These are phyloP conservation scores for Phrynocephalus versicolor DNA, from an alignment of 2,113 vertebrate genomes.

Conservation along the genomic window DNA sequence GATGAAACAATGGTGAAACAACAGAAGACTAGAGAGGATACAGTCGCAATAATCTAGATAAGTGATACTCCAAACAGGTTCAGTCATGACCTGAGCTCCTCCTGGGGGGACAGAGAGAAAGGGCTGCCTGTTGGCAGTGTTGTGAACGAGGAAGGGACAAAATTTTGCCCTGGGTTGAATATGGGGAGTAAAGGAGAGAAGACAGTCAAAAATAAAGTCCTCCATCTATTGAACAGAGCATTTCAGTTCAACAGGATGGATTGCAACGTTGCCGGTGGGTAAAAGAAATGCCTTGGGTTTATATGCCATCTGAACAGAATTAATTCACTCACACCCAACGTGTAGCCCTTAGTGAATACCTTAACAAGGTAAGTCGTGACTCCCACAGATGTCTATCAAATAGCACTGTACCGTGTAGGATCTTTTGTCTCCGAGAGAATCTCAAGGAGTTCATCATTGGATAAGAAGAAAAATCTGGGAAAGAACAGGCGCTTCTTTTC, in stretches of 20 bases:
- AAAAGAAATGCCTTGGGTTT: not conserved
- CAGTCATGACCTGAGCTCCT: not conserved
- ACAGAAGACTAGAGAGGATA: not conserved
- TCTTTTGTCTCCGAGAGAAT: slow-evolving; percentile 94
- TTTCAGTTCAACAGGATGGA: not conserved
- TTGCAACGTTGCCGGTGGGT: not conserved
- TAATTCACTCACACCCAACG: not conserved
- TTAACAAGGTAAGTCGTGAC: not conserved
- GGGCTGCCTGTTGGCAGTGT: no score
- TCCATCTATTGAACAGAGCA: no score
- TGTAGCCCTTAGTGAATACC: not conserved
- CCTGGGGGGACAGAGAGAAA: not conserved
- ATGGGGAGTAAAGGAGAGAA: not conserved
- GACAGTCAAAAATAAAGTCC: not conserved
- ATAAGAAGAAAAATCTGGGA: slow-evolving; percentile 93
- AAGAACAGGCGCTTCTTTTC: slow-evolving; percentile 91
- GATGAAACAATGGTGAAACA: not conserved
- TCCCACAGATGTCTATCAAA: slow-evolving; percentile 8
- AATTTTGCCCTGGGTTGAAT: not conserved
- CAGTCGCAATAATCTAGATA: not conserved
- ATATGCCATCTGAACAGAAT: not conserved
- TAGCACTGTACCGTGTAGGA: slow-evolving; percentile 81
- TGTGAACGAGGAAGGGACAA: not conserved
- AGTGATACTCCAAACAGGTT: no score
- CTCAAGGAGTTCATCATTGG: slow-evolving; percentile 92